Evolutionary conservation across 2,797 vertebrate genomes (phyloP), one percentile per base, ranked within the genome.

Genomic region (Falco rusticolus): DNA sequence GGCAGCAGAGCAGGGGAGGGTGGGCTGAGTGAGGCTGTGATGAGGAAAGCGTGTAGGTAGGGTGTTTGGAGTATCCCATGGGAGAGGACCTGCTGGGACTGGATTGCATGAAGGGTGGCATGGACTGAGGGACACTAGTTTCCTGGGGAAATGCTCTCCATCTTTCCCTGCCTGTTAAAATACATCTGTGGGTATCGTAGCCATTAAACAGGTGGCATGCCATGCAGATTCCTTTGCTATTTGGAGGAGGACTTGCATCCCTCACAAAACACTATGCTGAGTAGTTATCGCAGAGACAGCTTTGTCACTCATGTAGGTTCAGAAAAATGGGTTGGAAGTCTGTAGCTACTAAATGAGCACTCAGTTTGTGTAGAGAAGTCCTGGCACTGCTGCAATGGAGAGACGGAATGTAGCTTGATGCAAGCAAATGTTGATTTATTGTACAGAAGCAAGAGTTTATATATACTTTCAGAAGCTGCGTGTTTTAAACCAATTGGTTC

Each of bases 271-370:
- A 0, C 37, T 17, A 5, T 37, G 11, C 5, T 28, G 61, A 28
- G 7, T 19, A 13, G 24, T 39, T 61, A 17, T 22, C 3, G 2
- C 20, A 29, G 26, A 39, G 21, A 33, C 0, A 0, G 11, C 28
- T 82, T 60, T 54, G 16, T 79, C 11, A 1, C 60, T 47, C 1
- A 2, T 11, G 7, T 7, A 53, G 25, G 10, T 70, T 79, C 37
- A 48, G 22, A 69, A 75, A 85, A 82, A 61, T 18, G 11, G 9
- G 41, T 74, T 11, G 31, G 79, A 48, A 33, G 34, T 28, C 12
- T 61, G 28, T 29, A 61, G 29, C 10, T 57, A 9, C 13, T 66
- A 16, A 66, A 25, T 17, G 12, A 63, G 11, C 11, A 2, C 16
- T 45, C 2, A 0, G 3, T 33, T 79, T 53, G 19, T 31, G 5